A percentile compares a stretch with the other conserved stretches of the same genome.
phyloP scores from a whole-genome alignment of 2,113 vertebrate genomes.

The Uria lomvia region DNA sequence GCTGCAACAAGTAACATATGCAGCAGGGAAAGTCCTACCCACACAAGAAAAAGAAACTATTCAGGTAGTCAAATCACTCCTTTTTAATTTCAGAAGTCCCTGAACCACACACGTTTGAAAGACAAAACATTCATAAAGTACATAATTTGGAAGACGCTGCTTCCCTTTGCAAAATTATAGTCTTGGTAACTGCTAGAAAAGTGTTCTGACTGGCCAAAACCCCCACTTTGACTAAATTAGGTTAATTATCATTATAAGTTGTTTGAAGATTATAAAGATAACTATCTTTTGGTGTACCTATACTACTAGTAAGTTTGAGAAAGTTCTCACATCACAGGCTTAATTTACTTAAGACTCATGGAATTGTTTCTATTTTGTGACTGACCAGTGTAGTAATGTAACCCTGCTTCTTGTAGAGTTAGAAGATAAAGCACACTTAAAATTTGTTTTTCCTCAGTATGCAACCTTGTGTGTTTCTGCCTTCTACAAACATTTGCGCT shows the following conservation, averaged over 20 bases:
- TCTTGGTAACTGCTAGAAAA: neutral
- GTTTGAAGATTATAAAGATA: slow-evolving; percentile 34
- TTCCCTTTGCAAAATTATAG: slow-evolving; percentile 5
- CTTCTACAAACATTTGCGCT: neutral
- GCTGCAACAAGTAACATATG: neutral
- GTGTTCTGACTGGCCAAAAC: slow-evolving; percentile 10
- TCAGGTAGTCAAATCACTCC: slow-evolving; percentile 3
- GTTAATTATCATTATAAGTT: neutral
- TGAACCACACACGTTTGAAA: slow-evolving; percentile 2
- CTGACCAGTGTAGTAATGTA: neutral
- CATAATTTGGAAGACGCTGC: neutral
- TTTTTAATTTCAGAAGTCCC: neutral
- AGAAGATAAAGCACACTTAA: neutral
- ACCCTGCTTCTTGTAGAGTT: neutral
- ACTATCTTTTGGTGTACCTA: neutral
- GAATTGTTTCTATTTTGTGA: neutral
- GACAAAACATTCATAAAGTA: slow-evolving; percentile 26
- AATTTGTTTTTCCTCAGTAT: neutral
- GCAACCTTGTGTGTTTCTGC: neutral
- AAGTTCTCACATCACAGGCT: slow-evolving; percentile 18
- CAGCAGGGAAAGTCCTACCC: neutral
- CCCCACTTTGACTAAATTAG: neutral
- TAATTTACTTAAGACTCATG: neutral
- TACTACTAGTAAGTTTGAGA: neutral
- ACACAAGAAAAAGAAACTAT: neutral